These are phyloP conservation scores for Drosophila pectinifera DNA, from an alignment of 1,140 invertebrate genomes.

Conservation along the genomic window DNA sequence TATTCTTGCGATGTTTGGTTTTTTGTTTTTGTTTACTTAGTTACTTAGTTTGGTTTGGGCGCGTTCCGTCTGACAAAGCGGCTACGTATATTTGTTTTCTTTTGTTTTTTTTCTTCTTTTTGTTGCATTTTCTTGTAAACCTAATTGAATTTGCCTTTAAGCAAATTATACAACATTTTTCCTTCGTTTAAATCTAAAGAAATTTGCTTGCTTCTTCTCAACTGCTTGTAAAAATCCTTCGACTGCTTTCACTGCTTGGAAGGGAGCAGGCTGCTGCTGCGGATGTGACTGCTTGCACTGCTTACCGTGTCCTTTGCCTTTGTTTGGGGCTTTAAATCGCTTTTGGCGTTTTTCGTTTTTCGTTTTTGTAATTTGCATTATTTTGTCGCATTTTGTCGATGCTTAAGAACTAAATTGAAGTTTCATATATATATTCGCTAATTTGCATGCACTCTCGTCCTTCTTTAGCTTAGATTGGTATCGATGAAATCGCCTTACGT, in stretches of 20 bases:
- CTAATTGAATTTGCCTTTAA: constrained; percentile 13
- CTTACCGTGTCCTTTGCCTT: constrained; percentile 47
- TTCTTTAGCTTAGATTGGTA: constrained; percentile 40
- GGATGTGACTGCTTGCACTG: constrained; percentile 15
- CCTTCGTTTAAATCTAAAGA: constrained; percentile 14
- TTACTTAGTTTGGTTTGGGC: constrained; percentile 60
- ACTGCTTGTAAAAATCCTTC: constrained; percentile 37
- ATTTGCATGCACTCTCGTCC: constrained; percentile 40
- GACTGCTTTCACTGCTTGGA: constrained; percentile 13
- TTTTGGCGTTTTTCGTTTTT: constrained; percentile 23
- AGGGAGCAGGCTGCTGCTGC: not conserved
- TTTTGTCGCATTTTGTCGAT: constrained; percentile 25
- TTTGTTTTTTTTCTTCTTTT: constrained; percentile 5
- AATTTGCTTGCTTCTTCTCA: constrained; percentile 6
- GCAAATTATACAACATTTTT: constrained; percentile 28
- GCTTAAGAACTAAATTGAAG: constrained; percentile 41
- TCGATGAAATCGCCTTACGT: constrained; percentile 52
- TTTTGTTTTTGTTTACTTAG: constrained; percentile 35
- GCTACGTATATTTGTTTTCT: constrained; percentile 57
- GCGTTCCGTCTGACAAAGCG: constrained; percentile 75
- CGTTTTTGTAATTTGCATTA: constrained; percentile 14
- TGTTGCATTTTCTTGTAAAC: constrained; percentile 6
- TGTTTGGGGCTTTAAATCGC: no score
- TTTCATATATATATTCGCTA: constrained; percentile 39
- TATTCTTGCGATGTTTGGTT: constrained; percentile 33